Base-by-base conservation (phyloP, 1,140 invertebrate genomes). In the Drosophila sucinea region DNA sequence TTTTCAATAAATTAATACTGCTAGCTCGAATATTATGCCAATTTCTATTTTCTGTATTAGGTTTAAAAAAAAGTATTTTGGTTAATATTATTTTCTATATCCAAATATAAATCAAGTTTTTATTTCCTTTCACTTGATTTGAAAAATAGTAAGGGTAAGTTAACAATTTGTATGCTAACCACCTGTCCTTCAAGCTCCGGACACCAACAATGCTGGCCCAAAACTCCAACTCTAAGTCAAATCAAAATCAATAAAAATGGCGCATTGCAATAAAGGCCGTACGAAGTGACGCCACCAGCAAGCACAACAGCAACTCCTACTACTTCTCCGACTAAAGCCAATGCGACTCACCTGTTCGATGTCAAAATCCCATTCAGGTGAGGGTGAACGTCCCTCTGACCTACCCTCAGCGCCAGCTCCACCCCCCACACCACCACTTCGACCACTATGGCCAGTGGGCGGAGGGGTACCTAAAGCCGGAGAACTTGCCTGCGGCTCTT, bases 291-390 rank as follows among this genome's bases (percentile, higher is more conserved):
- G 83, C 40, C 79, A 86, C 40, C 60, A 63, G 41, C 41, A n/a
- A 8, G 11, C 8, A 10, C 10, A 71, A 38, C 23, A 54, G 35
- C 65, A 17, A 33, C 27, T 27, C 10, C 33, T 17, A 30, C 8
- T 61, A 47, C 6, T 65, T 40, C 57, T 69, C 38, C 38, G 3
- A 58, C 23, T 41, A n/a, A 23, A 57, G 4, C 54, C 47, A 17
- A 29, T 30, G 40, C 7, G 11, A 79, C 90, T 92, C 67, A 92
- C 91, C 89, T 91, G 90, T 40, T 92, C 91, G 66, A 91, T 92
- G 68, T 92, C 90, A 56, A 92, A 92, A 70, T 92, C 91, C 91
- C 91, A 92, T 63, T 92, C 91, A 4, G 91, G 91, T 29, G 91
- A 91, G 54, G 90, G 91, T 23, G 90, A 91, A 40, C 91, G 89